These are phyloP conservation scores for Agrilus planipennis DNA, from an alignment of 1,140 invertebrate species.

Conservation along the genomic window DNA sequence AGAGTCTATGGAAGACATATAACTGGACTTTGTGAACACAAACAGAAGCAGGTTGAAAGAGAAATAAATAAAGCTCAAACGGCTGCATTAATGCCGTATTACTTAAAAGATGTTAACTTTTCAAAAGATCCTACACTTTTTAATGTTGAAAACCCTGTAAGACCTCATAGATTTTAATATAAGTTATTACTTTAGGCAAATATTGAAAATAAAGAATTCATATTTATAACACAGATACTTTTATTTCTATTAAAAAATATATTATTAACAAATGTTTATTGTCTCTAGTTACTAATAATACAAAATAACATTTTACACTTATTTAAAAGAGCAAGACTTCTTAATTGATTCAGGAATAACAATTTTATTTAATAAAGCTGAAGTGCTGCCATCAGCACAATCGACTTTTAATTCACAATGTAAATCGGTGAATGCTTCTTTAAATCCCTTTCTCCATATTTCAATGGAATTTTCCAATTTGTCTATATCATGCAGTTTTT, in stretches of 20 bases:
- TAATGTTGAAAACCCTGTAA: constrained; percentile 68
- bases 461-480: constrained; percentile 12
- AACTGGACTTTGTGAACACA: constrained; percentile 70
- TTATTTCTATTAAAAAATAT: neutral
- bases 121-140: constrained; percentile 76
- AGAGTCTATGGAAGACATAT: constrained; percentile 82
- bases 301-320: neutral
- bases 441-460: constrained; percentile 15
- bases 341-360: constrained; percentile 10
- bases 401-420: constrained; percentile 15
- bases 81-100: constrained; percentile 64
- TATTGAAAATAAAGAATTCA: too few species aligned
- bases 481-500: constrained; percentile 14
- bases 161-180: constrained; percentile 64
- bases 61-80: constrained; percentile 62
- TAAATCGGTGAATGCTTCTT: constrained; percentile 13
- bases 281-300: neutral
- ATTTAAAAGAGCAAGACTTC: neutral
- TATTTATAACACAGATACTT: too few species aligned
- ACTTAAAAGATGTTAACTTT: constrained; percentile 64
- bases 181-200: constrained; percentile 3
- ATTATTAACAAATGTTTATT: neutral
- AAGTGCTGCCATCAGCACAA: constrained; percentile 16
- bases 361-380: constrained; percentile 15
- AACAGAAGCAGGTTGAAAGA: constrained; percentile 55